These are phyloP conservation scores for Phalacrocorax brasilianus DNA, from an alignment of 2,113 vertebrate species.

Conservation along the genomic window DNA sequence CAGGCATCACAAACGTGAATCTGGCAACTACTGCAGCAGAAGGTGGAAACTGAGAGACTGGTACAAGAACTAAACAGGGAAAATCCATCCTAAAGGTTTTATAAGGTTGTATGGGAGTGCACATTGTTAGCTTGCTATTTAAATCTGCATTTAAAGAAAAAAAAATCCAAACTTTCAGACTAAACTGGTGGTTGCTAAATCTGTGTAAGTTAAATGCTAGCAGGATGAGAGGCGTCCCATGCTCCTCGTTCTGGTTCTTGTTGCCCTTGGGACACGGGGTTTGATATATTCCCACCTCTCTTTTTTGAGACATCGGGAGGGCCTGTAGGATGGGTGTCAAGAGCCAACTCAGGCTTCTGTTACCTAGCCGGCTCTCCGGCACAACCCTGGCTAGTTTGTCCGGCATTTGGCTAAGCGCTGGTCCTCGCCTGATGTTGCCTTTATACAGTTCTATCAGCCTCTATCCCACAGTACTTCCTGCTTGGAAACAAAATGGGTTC, in stretches of 20 bases:
- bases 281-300: accelerated
- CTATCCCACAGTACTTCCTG: background rate
- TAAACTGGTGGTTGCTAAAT: background rate
- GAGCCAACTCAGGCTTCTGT: background rate
- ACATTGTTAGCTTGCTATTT: background rate
- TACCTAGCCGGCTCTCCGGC: background rate
- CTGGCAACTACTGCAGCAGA: background rate
- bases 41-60: background rate
- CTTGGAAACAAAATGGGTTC: background rate
- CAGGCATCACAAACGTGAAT: background rate
- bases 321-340: accelerated
- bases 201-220: background rate
- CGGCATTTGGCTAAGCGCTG: background rate
- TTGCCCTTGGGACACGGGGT: accelerated
- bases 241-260: background rate
- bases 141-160: background rate
- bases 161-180: background rate
- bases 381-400: background rate
- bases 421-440: accelerated
- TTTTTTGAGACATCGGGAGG: background rate
- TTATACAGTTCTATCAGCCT: background rate
- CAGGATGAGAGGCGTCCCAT: background rate
- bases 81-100: background rate
- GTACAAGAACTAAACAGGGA: background rate
- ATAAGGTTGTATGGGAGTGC: background rate